These are phyloP conservation scores for Adelphocoris suturalis DNA, from an alignment of 2,888 invertebrate genomes.

Conservation along the genomic window DNA sequence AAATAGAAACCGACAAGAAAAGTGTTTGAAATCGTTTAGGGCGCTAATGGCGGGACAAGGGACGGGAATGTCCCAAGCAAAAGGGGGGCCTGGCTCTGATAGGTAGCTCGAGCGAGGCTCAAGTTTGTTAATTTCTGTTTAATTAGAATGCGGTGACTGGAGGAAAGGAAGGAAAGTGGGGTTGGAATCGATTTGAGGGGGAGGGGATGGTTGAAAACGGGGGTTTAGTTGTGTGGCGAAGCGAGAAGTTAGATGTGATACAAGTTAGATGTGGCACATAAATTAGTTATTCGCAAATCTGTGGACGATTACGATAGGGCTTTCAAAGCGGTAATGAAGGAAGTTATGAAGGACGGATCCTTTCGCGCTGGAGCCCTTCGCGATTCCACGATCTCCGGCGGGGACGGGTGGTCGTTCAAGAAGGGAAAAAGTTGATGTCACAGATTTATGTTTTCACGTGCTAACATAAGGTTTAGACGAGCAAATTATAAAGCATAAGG, in stretches of 20 bases:
- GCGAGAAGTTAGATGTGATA: background rate
- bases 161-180: conserved; percentile 28
- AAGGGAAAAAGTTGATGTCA: too few species aligned
- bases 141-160: conserved; percentile 37
- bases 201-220: too few species aligned
- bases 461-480: too few species aligned
- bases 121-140: conserved; percentile 54
- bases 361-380: too few species aligned
- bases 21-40: conserved; percentile 1
- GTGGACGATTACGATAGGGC: too few species aligned
- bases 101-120: conserved; percentile 9
- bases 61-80: conserved; percentile 11
- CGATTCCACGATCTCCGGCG: too few species aligned
- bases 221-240: background rate
- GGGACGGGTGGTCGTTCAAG: too few species aligned
- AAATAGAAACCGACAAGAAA: conserved; percentile 10
- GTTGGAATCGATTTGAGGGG: conserved; percentile 21
- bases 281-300: too few species aligned
- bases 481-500: too few species aligned
- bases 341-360: too few species aligned
- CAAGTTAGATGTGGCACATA: background rate
- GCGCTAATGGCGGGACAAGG: conserved; percentile 4
- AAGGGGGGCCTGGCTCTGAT: conserved; percentile 12
- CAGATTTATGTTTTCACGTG: too few species aligned
- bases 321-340: too few species aligned